Evolutionary conservation across 2,797 vertebrate genomes (phyloP).

Genomic region (Falco berigora): DNA sequence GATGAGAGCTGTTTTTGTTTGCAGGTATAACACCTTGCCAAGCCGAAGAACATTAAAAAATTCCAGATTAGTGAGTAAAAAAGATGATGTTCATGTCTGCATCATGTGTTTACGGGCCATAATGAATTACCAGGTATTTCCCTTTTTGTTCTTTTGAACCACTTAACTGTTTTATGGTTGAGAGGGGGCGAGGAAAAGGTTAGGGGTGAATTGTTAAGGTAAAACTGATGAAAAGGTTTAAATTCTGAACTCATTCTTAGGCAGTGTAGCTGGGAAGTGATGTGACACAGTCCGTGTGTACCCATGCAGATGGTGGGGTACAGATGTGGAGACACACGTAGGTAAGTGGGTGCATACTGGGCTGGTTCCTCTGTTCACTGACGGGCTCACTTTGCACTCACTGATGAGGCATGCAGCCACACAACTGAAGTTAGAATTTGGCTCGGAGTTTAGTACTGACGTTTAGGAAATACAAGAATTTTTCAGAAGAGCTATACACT

Average conservation of each 20-base stretch:
- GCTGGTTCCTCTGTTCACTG: not conserved
- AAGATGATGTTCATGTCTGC: slow-evolving; percentile 96
- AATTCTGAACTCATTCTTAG: rapidly evolving
- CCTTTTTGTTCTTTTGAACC: not conserved
- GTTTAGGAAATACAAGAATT: not conserved
- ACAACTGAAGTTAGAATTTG: not conserved
- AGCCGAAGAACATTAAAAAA: slow-evolving; percentile 92
- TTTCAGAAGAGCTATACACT: not conserved
- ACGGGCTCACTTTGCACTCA: too few species aligned
- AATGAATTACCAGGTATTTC: slow-evolving; percentile 95
- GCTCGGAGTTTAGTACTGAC: not conserved
- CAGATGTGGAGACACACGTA: not conserved
- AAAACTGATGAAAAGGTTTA: rapidly evolving
- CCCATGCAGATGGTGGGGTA: not conserved
- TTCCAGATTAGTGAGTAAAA: slow-evolving; percentile 91
- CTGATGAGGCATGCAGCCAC: not conserved
- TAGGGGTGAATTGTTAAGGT: not conserved
- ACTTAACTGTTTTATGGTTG: rapidly evolving
- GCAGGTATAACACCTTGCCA: slow-evolving; percentile 90
- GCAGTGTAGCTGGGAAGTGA: not conserved
- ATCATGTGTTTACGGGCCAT: slow-evolving; percentile 96
- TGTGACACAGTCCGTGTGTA: rapidly evolving
- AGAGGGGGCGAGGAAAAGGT: not conserved
- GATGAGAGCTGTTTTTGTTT: slow-evolving; percentile 36
- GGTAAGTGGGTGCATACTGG: rapidly evolving